Evolutionary conservation across 1,140 invertebrate species (phyloP).

Genomic region (Trissolcus basalis): DNA sequence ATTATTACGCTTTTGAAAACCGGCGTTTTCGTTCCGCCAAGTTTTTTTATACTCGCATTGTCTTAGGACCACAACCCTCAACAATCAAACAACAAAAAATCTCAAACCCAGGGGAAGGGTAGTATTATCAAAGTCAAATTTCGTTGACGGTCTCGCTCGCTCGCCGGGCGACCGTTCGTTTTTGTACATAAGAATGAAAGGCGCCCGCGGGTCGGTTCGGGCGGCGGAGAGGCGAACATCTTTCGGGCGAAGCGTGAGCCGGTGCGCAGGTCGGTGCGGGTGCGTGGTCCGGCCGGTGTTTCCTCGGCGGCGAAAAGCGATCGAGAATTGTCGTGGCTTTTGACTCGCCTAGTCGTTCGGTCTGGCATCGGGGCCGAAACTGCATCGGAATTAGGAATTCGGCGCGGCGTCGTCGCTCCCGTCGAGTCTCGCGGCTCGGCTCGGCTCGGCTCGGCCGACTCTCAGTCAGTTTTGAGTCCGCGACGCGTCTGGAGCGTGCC

Average conservation of each 20-base stretch:
- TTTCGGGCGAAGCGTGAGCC: not conserved
- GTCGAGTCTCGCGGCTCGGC: conserved; percentile 22
- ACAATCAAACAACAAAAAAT: no score
- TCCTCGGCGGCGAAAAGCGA: conserved; percentile 1
- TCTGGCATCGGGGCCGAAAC: conserved; percentile 21
- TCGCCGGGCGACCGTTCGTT: no score
- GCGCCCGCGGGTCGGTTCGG: no score
- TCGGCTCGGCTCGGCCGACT: conserved; percentile 24
- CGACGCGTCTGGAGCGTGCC: conserved; percentile 44
- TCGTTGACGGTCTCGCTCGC: no score
- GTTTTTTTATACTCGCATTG: no score
- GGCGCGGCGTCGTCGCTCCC: conserved; percentile 29
- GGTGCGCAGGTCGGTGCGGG: conserved; percentile 17
- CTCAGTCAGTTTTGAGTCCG: conserved; percentile 49
- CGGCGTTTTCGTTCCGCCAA: no score
- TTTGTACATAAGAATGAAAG: no score
- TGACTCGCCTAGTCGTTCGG: not conserved
- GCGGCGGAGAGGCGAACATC: conserved; percentile 4
- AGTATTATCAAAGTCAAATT: no score
- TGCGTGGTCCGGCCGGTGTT: conserved; percentile 28
- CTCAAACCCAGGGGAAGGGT: no score
- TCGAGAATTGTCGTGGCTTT: not conserved
- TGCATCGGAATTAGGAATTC: conserved; percentile 49
- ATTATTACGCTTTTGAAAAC: no score
- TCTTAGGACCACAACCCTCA: no score